A percentile compares a stretch with the other conserved stretches of the same genome.
Conservation (phyloP, 2,113 vertebrate genomes). For the Ammodytes dubius region DNA sequence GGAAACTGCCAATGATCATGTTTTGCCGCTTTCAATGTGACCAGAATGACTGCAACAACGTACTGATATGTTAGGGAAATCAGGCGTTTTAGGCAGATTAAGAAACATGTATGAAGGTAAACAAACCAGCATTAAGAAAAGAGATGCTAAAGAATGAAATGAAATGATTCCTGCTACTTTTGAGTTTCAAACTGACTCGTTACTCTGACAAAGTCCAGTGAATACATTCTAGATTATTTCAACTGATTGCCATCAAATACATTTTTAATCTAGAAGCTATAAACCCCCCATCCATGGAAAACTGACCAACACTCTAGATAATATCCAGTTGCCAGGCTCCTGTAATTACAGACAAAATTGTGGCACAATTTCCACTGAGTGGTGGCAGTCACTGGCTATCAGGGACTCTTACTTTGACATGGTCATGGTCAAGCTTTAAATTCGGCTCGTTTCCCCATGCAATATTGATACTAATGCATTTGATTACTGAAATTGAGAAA, state of each 20-base stretch:
- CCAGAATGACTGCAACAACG: neutral
- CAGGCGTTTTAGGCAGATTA: neutral
- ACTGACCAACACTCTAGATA: slow-evolving; percentile 36
- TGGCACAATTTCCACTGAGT: slow-evolving; percentile 60
- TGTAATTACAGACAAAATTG: slow-evolving; percentile 58
- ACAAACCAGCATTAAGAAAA: neutral
- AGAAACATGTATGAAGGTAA: too few species aligned
- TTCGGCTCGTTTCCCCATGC: slow-evolving; percentile 58
- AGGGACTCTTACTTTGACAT: slow-evolving; percentile 60
- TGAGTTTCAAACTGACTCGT: slow-evolving; percentile 10
- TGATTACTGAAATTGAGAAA: slow-evolving; percentile 63
- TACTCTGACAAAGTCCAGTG: slow-evolving; percentile 14
- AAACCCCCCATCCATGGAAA: slow-evolving; percentile 34
- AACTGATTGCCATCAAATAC: slow-evolving; percentile 32
- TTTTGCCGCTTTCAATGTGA: slow-evolving; percentile 11
- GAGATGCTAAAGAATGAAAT: neutral
- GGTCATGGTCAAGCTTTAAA: slow-evolving; percentile 68
- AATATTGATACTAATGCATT: slow-evolving; percentile 74
- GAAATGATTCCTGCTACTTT: neutral
- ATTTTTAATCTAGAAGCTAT: slow-evolving; percentile 19
- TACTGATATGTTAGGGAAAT: slow-evolving; percentile 1
- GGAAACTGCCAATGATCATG: slow-evolving; percentile 50
- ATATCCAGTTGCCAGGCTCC: slow-evolving; percentile 46
- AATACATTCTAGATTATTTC: slow-evolving; percentile 25
- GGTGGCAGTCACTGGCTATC: slow-evolving; percentile 62